Conservation (phyloP, 2,113 vertebrate genomes). For the Jaculus jaculus region DNA sequence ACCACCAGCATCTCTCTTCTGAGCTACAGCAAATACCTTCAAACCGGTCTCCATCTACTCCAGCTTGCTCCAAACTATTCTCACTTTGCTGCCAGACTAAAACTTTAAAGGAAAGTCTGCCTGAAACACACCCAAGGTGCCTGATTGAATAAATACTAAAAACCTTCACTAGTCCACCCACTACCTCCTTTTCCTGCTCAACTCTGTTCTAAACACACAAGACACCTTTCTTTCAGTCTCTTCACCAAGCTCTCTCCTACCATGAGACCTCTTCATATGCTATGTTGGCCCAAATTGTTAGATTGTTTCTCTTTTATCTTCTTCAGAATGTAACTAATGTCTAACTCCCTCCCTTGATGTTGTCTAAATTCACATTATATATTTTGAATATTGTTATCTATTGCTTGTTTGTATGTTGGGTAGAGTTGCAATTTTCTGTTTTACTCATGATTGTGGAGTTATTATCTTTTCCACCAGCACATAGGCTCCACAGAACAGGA, state of each 20-base stretch:
- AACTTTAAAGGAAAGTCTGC: not conserved
- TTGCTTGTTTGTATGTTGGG: not conserved
- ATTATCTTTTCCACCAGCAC: not conserved
- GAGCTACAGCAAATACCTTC: not conserved
- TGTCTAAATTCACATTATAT: not conserved
- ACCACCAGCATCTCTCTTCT: not conserved
- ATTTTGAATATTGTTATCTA: not conserved
- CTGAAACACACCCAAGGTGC: not conserved
- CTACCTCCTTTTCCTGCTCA: not conserved
- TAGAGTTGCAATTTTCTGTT: not conserved
- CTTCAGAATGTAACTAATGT: not conserved
- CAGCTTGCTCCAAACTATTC: not conserved
- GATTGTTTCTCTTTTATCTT: slow-evolving; percentile 12
- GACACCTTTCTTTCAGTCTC: not conserved
- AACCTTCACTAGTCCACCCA: not conserved
- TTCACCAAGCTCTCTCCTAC: not conserved
- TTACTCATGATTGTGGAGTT: not conserved
- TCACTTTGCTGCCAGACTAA: not conserved
- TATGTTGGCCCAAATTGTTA: not conserved
- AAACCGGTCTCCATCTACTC: not conserved
- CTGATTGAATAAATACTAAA: not conserved
- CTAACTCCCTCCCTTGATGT: not conserved
- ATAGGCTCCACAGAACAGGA: not conserved
- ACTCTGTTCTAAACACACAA: not conserved
- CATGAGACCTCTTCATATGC: not conserved